Base-by-base conservation (phyloP, 2,797 vertebrate genomes). In the Cyprinodon diabolis region DNA sequence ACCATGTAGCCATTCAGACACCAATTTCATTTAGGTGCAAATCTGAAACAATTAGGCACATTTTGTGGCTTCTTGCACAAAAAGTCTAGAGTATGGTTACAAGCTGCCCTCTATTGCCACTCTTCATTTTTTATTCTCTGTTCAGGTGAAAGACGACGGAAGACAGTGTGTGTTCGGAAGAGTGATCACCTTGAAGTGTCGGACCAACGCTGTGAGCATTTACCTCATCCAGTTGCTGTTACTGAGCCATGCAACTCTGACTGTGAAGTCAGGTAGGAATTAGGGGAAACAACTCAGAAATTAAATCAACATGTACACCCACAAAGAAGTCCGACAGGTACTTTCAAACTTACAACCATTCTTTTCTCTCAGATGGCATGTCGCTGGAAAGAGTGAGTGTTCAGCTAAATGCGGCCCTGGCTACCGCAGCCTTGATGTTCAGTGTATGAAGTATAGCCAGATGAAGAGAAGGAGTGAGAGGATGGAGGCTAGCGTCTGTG, bases 251-350 rank as follows among this genome's bases (percentile, higher is more conserved):
- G 98, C 90, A 97, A 97, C 82, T 85, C 86, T 3, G 96, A 98
- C 71, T 99, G 98, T 92, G 96, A 98, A 91, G 92, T 99, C 92
- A 97, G 98, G 98, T 99, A 35, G 1, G 57, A n/a, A 12, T 55
- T 15, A 40, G 17, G 15, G 30, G 15, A 72, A 51, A 35, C n/a
- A 43, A 51, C 1, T 52, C 57, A 65, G 60, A 45, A 43, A 48
- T 23, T 45, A 43, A 5, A 63, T 43, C 0, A n/a, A n/a, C 11
- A 13, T 30, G 14, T 35, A 55, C 48, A 15, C 25, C 35, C 15
- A 65, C 51, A 60, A 30, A 60, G 10, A 57, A n/a, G 47, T 23
- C 49, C 57, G 30, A 15, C 25, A 40, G 25, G 21, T 62, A 45
- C 23, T 63, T 14, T 10, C 30, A 65, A 69, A 68, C 17, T n/a